phyloP scores from a whole-genome alignment of 2,797 vertebrate genomes.

The Crenuchus spilurus region DNA sequence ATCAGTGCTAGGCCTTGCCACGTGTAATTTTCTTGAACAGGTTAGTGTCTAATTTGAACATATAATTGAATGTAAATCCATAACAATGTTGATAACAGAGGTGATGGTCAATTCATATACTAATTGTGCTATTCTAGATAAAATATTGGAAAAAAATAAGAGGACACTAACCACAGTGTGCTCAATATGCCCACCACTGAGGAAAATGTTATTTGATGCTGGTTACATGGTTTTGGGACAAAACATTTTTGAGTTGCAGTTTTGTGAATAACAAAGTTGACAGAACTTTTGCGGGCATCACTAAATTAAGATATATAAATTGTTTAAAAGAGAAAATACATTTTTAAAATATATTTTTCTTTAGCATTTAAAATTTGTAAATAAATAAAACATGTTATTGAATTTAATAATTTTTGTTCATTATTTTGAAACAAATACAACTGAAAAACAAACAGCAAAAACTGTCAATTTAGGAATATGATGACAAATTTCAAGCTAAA shows the following conservation, averaged over 20 bases:
- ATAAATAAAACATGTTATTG: too few species aligned
- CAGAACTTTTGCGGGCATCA: background rate
- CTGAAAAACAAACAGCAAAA: too few species aligned
- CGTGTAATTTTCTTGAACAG: background rate
- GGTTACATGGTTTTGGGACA: conserved; percentile 26
- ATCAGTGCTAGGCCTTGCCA: background rate
- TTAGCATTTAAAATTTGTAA: too few species aligned
- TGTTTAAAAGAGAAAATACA: too few species aligned
- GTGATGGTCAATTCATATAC: background rate
- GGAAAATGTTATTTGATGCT: conserved; percentile 14
- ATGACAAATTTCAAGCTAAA: too few species aligned
- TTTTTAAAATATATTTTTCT: too few species aligned
- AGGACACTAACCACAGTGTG: conserved; percentile 12
- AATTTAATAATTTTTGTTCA: too few species aligned
- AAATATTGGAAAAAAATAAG: background rate
- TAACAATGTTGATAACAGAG: background rate
- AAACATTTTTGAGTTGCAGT: conserved; percentile 33
- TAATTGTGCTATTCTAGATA: background rate
- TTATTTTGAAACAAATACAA: too few species aligned
- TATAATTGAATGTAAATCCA: background rate
- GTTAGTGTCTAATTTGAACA: background rate
- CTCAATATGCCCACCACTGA: conserved; percentile 26
- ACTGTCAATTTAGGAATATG: too few species aligned
- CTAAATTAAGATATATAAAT: background rate
- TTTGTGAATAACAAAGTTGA: conserved; percentile 8